phyloP scores from a whole-genome alignment of 2,797 vertebrate species.

The Epinephelus malabaricus region DNA sequence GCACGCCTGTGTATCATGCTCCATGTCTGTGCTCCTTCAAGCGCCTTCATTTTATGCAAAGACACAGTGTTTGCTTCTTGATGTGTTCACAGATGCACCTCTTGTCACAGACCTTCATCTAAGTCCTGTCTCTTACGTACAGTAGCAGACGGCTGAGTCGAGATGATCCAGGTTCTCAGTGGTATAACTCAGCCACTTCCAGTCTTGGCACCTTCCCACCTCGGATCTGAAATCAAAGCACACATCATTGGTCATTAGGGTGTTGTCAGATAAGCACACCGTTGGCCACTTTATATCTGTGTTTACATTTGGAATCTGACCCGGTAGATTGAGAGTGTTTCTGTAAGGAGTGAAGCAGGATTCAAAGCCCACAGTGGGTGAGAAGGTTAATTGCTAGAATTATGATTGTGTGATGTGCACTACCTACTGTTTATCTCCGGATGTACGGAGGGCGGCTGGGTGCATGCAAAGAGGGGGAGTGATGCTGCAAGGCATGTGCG shows the following conservation, averaged over 20 bases:
- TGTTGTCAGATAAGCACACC: constrained; percentile 23
- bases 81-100: constrained; percentile 44
- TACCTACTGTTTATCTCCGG: constrained; percentile 54
- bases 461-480: constrained; percentile 9
- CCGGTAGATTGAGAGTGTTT: background rate
- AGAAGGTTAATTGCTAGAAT: constrained; percentile 64
- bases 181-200: constrained; percentile 19
- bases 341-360: background rate
- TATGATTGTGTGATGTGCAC: constrained; percentile 41
- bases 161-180: constrained; percentile 11
- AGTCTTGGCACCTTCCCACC: constrained; percentile 26
- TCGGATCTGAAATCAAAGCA: constrained; percentile 71
- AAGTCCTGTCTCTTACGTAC: constrained; percentile 29
- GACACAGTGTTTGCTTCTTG: constrained; percentile 50
- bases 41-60: constrained; percentile 40
- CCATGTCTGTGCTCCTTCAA: constrained; percentile 24
- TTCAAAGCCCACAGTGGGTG: constrained; percentile 28
- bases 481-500: constrained; percentile 40
- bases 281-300: constrained; percentile 31
- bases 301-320: constrained; percentile 29
- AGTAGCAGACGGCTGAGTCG: constrained; percentile 6
- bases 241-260: constrained; percentile 50
- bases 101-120: constrained; percentile 54
- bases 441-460: constrained; percentile 6
- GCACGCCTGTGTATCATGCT: constrained; percentile 1